Percentiles rank a stretch among this genome's conserved stretches.
phyloP scores from a whole-genome alignment of 2,113 vertebrate genomes.

The Pogona vitticeps region DNA sequence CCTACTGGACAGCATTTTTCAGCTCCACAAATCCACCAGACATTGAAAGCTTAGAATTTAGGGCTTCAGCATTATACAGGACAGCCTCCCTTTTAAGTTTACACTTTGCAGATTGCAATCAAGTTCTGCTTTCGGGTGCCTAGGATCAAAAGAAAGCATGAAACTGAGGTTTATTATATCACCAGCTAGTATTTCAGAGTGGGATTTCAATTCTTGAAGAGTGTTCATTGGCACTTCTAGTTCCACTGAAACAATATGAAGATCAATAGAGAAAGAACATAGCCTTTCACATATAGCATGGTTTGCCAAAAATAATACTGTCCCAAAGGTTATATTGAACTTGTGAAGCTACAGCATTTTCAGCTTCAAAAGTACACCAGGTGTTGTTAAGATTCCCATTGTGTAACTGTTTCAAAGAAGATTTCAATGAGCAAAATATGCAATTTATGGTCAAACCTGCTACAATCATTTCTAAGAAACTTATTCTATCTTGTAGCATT shows the following conservation, averaged over 20 bases:
- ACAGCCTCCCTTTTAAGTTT: background rate
- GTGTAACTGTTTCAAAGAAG: constrained; percentile 66
- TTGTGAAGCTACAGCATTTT: constrained; percentile 1
- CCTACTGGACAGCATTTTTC: background rate
- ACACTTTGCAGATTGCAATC: background rate
- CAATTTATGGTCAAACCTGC: constrained; percentile 59
- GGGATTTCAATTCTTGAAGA: background rate
- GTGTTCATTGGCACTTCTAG: constrained; percentile 2
- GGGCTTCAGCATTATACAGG: background rate
- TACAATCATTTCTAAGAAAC: constrained; percentile 61
- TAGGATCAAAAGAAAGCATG: background rate
- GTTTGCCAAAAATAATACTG: background rate
- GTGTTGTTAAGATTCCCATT: constrained; percentile 34
- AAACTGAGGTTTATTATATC: background rate
- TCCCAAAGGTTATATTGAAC: constrained; percentile 3
- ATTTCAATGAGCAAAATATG: constrained; percentile 57
- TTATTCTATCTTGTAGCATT: constrained; percentile 43
- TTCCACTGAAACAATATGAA: constrained; percentile 7
- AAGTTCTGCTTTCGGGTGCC: background rate
- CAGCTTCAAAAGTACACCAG: constrained; percentile 6
- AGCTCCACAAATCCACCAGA: background rate
- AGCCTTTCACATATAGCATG: background rate
- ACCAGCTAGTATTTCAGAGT: background rate
- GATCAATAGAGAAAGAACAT: background rate
- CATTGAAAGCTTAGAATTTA: background rate